Percentiles rank a stretch among this genome's conserved stretches.
Evolutionary conservation across 2,113 vertebrate genomes (phyloP).

Genomic region (Ploceus nigricollis): DNA sequence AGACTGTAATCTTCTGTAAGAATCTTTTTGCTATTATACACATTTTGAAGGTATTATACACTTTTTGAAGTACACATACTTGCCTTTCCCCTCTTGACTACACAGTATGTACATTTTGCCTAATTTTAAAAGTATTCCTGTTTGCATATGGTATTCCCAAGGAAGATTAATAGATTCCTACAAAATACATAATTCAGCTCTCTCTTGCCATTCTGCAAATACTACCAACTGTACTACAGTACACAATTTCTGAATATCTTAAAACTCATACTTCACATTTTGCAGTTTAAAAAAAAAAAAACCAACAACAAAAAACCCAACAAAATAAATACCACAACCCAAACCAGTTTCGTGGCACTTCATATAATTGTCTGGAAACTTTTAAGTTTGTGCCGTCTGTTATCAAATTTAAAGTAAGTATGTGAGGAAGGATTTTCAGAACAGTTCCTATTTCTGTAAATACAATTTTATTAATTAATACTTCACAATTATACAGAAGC

Average conservation of each 20-base stretch:
- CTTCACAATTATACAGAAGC: background rate
- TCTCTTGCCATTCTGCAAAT: background rate
- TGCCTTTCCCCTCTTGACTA: conserved; percentile 2
- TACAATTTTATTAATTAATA: background rate
- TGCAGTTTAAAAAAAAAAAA: background rate
- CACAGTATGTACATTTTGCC: background rate
- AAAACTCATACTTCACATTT: background rate
- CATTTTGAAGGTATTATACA: background rate
- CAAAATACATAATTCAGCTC: conserved; percentile 18
- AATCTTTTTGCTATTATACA: background rate
- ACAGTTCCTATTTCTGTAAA: background rate
- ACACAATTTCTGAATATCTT: background rate
- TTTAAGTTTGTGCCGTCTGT: background rate
- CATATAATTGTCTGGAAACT: background rate
- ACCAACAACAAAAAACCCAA: background rate
- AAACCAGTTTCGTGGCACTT: background rate
- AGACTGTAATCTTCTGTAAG: background rate
- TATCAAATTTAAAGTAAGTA: background rate
- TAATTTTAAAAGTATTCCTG: background rate
- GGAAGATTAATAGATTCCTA: conserved; percentile 11
- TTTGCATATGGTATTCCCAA: conserved; percentile 3
- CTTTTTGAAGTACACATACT: background rate
- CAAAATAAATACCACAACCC: background rate
- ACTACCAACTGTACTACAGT: background rate
- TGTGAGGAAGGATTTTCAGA: background rate